phyloP scores from a whole-genome alignment of 2,113 vertebrate species.

The Daphoenositta chrysoptera region DNA sequence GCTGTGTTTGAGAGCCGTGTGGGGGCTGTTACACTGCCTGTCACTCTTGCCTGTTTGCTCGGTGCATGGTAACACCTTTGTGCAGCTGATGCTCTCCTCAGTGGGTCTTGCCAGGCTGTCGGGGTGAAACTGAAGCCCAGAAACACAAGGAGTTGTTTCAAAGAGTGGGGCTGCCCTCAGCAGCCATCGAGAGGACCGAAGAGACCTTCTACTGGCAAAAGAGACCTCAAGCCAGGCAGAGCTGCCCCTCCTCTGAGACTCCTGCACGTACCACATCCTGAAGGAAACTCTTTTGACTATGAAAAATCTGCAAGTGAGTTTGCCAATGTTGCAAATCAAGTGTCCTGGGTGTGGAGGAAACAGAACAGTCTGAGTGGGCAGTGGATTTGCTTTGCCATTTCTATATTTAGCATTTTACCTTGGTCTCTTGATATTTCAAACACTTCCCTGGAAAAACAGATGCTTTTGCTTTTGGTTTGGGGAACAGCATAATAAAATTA shows the following conservation, averaged over 20 bases:
- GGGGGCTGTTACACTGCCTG: neutral
- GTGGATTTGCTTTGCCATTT: neutral
- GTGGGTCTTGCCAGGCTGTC: neutral
- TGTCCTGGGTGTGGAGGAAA: neutral
- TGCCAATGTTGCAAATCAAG: neutral
- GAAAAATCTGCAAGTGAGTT: neutral
- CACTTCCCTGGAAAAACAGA: neutral
- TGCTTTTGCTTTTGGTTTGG: neutral
- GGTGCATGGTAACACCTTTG: accelerated
- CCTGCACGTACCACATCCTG: neutral
- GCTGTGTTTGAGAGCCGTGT: neutral
- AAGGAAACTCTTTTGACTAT: neutral
- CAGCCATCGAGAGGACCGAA: neutral
- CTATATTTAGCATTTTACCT: neutral
- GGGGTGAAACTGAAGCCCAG: neutral
- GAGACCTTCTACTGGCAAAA: neutral
- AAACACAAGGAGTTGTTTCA: neutral
- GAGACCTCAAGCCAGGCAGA: neutral
- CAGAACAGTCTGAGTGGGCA: neutral
- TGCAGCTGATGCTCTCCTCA: neutral
- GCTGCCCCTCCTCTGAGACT: neutral
- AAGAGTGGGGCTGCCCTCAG: neutral
- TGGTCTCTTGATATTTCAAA: neutral
- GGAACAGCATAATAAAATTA: neutral
- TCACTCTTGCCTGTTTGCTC: neutral